Evolutionary conservation across 2,888 invertebrate species (phyloP), one percentile per base, ranked within the genome.

Genomic region (Escarpia spicata): DNA sequence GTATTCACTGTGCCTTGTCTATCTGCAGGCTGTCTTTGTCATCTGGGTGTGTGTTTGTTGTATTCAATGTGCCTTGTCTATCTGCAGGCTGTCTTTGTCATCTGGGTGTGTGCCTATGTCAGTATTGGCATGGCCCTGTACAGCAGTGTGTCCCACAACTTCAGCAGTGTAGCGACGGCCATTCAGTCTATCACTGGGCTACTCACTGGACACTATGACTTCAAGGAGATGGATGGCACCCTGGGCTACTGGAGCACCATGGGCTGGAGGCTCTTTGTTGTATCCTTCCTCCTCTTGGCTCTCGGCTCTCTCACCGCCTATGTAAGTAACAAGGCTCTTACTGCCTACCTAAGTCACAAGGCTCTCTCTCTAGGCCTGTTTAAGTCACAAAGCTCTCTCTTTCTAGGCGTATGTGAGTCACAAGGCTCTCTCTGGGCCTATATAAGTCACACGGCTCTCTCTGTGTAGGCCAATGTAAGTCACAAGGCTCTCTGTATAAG

Each of bases 221-320:
- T 93, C 19, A 45, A 92, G 15, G 94, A 95, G n/a, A 44, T 92
- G n/a, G 75, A 90, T 31, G 52, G 37, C 43, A 6, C 26, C 45
- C 26, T 8, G 37, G 90, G 44, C 52, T 52, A 19, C 43, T 92
- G 92, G 75, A 92, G 93, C 45, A 92, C 93, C 10, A 91, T 93
- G 1, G 94, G 95, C 91, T 93, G 93, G n/a, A 92, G 93, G 43
- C 90, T 96, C 8, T 95, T 95, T 92, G 91, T 96, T 8, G 93
- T 95, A 90, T 94, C 94, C 90, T 95, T 95, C 93, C 93, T 94
- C 31, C 94, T 95, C n/a, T 95, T 96, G 92, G 95, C 94, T 1
- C 93, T 94, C 43, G 96, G 95, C 58, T 94, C 95, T n/a, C 94
- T 96, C 58, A 94, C 95, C 0, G 94, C 95, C n/a, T 96, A 96